Evolutionary conservation across 2,888 invertebrate genomes (phyloP), one percentile per base, ranked within the genome.

Genomic region (Tinea semifulvella): DNA sequence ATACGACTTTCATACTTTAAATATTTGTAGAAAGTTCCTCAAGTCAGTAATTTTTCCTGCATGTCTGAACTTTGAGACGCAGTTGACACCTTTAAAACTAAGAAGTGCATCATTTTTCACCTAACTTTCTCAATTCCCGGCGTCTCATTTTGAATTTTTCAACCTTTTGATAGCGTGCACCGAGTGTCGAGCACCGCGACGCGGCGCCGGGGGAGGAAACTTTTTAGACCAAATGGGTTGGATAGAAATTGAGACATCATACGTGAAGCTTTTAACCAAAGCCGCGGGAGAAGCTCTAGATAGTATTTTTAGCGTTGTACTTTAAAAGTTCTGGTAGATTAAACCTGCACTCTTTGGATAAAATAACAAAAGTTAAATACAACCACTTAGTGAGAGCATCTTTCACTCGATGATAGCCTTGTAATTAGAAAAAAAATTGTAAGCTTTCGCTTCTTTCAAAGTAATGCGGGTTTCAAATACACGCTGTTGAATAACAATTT

Each of bases 211-310:
- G 61, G 63, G 65, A 58, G 61, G 52, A 65, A 70, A 69, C 63
- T 75, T 71, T 42, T 69, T 53, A 61, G 54, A 64, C 60, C 65
- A 67, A 75, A 74, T 66, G 67, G 62, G 60, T 61, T 59, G 66
- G 58, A 67, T 60, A 59, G 58, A 60, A 63, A 65, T 65, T 63
- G 61, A 65, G 61, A 60, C 57, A 54, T 53, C 54, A 50, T 57
- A 56, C 26, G 53, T 20, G 40, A n/a, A n/a, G 11, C 36, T 36
- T 16, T 5, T 40, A 40, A 40, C 18, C n/a, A 38, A 17, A n/a
- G 11, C 11, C 2, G 13, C 11, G n/a, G n/a, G 31, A 31, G 13
- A 14, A 27, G 27, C 11, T 11, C 8, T 7, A 22, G 22, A 22
- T 8, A 27, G 27, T 27, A 31, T 2, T 31, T 31, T 31, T n/a